Evolutionary conservation across 1,140 invertebrate genomes (phyloP), one percentile per base, ranked within the genome.

Genomic region (Rhysida immarginata): DNA sequence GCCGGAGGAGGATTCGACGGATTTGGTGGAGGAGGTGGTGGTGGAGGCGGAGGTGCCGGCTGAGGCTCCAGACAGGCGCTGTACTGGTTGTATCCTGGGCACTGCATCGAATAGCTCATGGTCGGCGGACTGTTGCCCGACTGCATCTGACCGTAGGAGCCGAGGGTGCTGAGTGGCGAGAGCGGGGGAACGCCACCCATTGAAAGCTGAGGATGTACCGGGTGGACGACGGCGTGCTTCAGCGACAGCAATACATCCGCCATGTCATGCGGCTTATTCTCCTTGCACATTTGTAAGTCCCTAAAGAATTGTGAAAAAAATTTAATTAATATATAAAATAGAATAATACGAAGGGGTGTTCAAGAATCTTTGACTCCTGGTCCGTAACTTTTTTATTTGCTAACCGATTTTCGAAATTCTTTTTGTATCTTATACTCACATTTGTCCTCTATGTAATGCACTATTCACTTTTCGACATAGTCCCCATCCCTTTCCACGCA

Each of bases 181-280:
- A 57, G 51, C 29, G 60, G 53, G 29, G 60, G 49, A 21, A 43
- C 68, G 56, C 20, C 59, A 63, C 63, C 61, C 44, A 13, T 8
- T 35, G 49, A 56, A 25, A 23, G 52, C 68, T 66, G 20, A 68
- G 58, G 70, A 66, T 72, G 77, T 59, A 78, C 81, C 8, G 84
- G 84, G 71, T 88, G 85, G 13, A 89, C 84, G 13, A 90, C 84
- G 0, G 87, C 84, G 65, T 90, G 85, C 69, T 91, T 91, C 56
- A 91, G 69, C 0, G 86, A 88, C 56, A 90, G 71, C 24, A 91
- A 75, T 21, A 89, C 86, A 64, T 91, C 87, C 1, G 87, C 85
- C 54, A 88, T 81, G 59, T 84, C 79, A 66, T 81, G 77, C 18
- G 63, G 62, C 57, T 53, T 71, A 70, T 43, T 70, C 68, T 26